Conservation (phyloP, 2,797 vertebrate species). For the Glyptemys insculpta region DNA sequence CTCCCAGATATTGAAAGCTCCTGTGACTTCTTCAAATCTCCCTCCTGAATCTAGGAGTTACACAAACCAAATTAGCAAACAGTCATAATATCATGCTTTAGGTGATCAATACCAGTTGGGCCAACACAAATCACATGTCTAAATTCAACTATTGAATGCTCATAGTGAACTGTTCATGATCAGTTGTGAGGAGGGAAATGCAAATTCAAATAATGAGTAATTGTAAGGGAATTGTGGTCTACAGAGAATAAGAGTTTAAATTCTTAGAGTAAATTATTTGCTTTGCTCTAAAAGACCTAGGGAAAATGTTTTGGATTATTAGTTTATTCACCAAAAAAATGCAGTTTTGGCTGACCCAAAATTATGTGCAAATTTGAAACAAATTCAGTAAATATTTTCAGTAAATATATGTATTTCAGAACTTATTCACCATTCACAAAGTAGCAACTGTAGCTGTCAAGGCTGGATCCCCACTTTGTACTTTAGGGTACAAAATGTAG, state of each 20-base stretch:
- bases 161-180: background rate
- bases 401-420: background rate
- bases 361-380: background rate
- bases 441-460: background rate
- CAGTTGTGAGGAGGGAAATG: background rate
- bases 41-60: background rate
- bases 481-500: too few relatives aligned
- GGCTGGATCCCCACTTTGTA: too few relatives aligned
- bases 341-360: background rate
- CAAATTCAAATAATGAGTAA: background rate
- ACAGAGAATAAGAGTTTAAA: background rate
- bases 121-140: background rate
- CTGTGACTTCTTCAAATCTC: background rate
- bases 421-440: background rate
- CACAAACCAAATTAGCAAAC: background rate
- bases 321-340: background rate
- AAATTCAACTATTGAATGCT: background rate
- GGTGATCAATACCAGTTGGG: accelerated
- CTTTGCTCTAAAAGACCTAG: background rate
- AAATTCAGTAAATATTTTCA: background rate
- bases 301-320: background rate
- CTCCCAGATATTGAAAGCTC: background rate
- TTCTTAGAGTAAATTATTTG: too few relatives aligned
- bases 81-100: background rate
- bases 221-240: background rate